Evolutionary conservation across 2,888 invertebrate species (phyloP), one percentile per base, ranked within the genome.

Genomic region (Drosophila siamana): DNA sequence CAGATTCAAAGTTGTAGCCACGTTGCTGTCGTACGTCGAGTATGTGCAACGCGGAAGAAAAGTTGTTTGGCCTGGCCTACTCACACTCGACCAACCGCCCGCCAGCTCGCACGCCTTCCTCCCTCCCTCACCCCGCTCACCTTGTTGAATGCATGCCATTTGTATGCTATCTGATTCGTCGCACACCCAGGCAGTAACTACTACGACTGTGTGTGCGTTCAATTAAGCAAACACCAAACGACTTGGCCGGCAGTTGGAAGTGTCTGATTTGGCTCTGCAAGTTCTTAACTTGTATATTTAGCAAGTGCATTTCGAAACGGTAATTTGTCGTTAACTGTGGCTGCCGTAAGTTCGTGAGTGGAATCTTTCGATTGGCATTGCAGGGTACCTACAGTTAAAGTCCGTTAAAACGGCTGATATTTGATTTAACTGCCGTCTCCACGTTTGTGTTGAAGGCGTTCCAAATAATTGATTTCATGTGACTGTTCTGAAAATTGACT

Each of bases 41-140:
- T 72, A 74, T 86, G 66, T 87, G 89, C 85, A 86, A 86, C 86
- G 85, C 85, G 85, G 85, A 86, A 86, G 89, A 86, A 89, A 86
- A 89, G 88, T 88, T 79, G 80, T 69, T 71, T 47, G 76, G 59
- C 68, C 46, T 57, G 63, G 47, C 59, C 77, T 57, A 73, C 63
- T 40, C 68, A 28, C 40, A 41, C 33, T 44, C 43, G n/a, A 33
- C 19, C 19, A 3, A 19, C 19, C 19, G 19, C 1, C 19, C 19
- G 19, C 19, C n/a, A n/a, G n/a, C n/a, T n/a, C n/a, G n/a, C n/a
- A n/a, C n/a, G n/a, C n/a, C n/a, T n/a, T 30, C 36, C 13, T 13
- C 13, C 13, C 36, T 38, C 36, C 5, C 52, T 46, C 57, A 44
- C 5, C 40, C 60, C 36, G 40, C 61, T 46, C 43, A 52, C 75